Base-by-base conservation (phyloP, 1,140 invertebrate species). In the Panagrolaimus sp. region DNA sequence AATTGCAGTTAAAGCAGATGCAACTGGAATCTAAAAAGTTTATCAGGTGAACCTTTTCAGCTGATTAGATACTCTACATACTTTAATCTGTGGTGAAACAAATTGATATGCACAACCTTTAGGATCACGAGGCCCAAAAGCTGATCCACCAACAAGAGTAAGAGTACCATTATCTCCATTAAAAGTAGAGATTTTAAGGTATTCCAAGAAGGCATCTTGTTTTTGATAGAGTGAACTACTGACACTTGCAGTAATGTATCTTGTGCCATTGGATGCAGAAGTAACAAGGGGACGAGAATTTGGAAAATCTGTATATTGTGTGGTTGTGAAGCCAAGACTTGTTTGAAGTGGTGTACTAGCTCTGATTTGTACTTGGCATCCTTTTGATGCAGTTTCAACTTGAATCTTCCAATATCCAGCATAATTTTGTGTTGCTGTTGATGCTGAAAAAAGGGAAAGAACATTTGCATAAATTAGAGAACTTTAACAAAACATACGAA, bases 101-200 rank as follows among this genome's bases (percentile, higher is more conserved):
- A 23, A 63, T 16, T 63, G 62, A 43, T 63, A 43, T 9, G 62
- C 62, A 42, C 62, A 63, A 1, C 27, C n/a, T n/a, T 13, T 43
- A 11, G 16, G 62, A 16, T 63, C 62, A 7, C 62, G 23, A 2
- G 27, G 42, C 11, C 16, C 9, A 9, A 63, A 63, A 8, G 42
- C 27, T 7, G 16, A 16, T n/a, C 20, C 3, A 0, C 16, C 38
- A 7, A 42, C 16, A 5, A 43, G 27, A 14, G 8, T 13, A 4
- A 27, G 16, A 14, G 9, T 8, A 1, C 62, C 38, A 8, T 31
- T 16, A 16, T 42, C 62, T 3, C 9, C 1, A 13, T 63, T 63
- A 27, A 43, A 16, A 5, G 14, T 5, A 14, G 16, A 63, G 1
- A 63, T 27, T 14, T 43, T 31, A 27, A 63, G 5, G 11, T 31